A percentile compares a stretch with the other conserved stretches of the same genome.
These are phyloP conservation scores for Rhinatrema bivittatum DNA, from an alignment of 2,797 vertebrate genomes.

Conservation along the genomic window DNA sequence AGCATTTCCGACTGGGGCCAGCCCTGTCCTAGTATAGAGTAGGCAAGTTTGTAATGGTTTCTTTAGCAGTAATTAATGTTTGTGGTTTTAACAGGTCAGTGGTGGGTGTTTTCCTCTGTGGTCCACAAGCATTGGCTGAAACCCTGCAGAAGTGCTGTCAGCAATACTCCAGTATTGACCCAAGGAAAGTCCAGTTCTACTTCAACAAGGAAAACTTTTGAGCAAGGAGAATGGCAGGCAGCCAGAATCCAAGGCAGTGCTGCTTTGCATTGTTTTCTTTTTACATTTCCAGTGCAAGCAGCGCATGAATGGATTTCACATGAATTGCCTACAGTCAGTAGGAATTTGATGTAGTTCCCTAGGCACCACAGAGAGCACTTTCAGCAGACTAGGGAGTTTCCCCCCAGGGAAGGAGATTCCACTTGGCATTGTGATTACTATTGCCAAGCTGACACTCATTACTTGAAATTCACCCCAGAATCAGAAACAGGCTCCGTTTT, in stretches of 20 bases:
- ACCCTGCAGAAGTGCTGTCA: slow-evolving; percentile 67
- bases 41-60: too few relatives aligned
- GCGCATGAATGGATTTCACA: too few relatives aligned
- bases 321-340: not conserved
- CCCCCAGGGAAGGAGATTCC: not conserved
- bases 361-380: not conserved
- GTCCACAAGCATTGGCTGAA: slow-evolving; percentile 60
- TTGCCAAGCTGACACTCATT: too few relatives aligned
- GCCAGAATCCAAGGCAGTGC: not conserved
- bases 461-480: too few relatives aligned
- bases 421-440: too few relatives aligned
- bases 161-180: slow-evolving; percentile 79
- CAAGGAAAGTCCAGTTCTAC: slow-evolving; percentile 84
- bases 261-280: not conserved
- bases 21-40: too few relatives aligned
- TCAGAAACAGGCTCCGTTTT: too few relatives aligned
- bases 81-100: slow-evolving; percentile 55
- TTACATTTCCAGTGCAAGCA: too few relatives aligned
- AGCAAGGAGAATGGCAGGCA: not conserved
- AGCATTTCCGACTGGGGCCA: too few relatives aligned
- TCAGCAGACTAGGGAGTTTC: not conserved
- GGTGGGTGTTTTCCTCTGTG: slow-evolving; percentile 82
- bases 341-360: too few relatives aligned
- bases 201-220: slow-evolving; percentile 93
- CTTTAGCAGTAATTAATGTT: too few relatives aligned